Base-by-base conservation (phyloP, 2,113 vertebrate genomes). In the Campylorhamphus procurvoides region DNA sequence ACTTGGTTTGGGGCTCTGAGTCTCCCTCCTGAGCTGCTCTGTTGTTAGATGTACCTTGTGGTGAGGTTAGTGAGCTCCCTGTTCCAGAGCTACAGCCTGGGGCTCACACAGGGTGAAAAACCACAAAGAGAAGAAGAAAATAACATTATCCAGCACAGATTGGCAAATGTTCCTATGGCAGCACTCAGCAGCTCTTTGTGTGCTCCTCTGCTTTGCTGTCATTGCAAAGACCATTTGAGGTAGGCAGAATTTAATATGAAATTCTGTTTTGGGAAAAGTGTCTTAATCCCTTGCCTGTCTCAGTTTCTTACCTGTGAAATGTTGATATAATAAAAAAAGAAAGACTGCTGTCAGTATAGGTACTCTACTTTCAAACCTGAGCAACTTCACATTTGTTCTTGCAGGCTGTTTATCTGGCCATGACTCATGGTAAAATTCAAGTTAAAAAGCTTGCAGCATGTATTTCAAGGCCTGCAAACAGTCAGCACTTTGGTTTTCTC, bases 221-320 rank as follows among this genome's bases (percentile, higher is more conserved):
- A 18, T 46, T 60, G 40, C 44, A 63, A 87, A 77, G 50, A 27
- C 3, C 5, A 9, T 79, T 71, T 87, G 69, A 93, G n/a, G 42
- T 14, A 87, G 28, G 16, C 18, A 39, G 28, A 83, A 84, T 74
- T 69, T 53, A 40, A 60, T 35, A 52, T 0, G 3, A 71, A 67
- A 63, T 56, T 77, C 44, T 84, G 18, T n/a, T 67, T 37, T 44
- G 15, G 4, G 19, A 29, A 69, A 80, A 29, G 19, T 46, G 24
- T 14, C 13, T 78, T 60, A 64, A 63, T 69, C 31, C 16, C 12
- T 88, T 5, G 2, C 7, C 46, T 53, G 6, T 66, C n/a, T 80
- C 63, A 58, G 20, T 63, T 88, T 90, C 40, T 88, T 66, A 86
- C 49, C 63, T 77, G 35, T 53, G 55, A 90, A 95, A 62, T 1